phyloP scores from a whole-genome alignment of 2,797 vertebrate species.

The Petrocephalus sullivani region DNA sequence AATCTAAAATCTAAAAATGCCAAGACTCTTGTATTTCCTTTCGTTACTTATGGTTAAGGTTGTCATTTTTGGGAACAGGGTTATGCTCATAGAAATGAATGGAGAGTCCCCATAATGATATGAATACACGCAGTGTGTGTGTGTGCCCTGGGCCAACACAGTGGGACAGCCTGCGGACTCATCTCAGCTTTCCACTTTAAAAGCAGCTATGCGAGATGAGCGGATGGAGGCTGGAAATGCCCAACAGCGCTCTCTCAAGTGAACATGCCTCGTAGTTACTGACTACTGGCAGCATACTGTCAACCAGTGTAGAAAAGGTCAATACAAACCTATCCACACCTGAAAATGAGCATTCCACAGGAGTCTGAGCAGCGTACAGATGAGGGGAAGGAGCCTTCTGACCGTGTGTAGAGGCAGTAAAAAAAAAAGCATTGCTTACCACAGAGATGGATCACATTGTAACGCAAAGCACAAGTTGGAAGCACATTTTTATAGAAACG shows the following conservation, averaged over 20 bases:
- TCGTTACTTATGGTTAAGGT: too few species aligned
- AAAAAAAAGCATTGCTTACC: neutral
- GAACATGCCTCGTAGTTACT: neutral
- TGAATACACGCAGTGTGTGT: neutral
- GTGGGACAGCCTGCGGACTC: neutral
- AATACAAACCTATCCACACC: neutral
- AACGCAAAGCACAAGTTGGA: neutral
- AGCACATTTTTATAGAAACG: neutral
- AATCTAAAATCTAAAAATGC: too few species aligned
- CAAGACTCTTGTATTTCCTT: too few species aligned
- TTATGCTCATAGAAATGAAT: too few species aligned
- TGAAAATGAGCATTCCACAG: neutral
- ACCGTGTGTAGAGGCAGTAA: neutral
- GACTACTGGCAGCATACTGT: neutral
- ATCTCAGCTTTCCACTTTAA: neutral
- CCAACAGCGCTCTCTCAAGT: neutral
- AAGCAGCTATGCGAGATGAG: neutral
- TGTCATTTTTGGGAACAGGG: too few species aligned
- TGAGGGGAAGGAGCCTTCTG: neutral
- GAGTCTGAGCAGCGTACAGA: neutral
- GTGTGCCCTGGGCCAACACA: neutral
- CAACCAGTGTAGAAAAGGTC: neutral
- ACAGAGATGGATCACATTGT: neutral
- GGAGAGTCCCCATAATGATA: too few species aligned
- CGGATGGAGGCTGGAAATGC: neutral